Evolutionary conservation across 2,797 vertebrate species (phyloP).

Genomic region (Melanotaenia maccullochi): DNA sequence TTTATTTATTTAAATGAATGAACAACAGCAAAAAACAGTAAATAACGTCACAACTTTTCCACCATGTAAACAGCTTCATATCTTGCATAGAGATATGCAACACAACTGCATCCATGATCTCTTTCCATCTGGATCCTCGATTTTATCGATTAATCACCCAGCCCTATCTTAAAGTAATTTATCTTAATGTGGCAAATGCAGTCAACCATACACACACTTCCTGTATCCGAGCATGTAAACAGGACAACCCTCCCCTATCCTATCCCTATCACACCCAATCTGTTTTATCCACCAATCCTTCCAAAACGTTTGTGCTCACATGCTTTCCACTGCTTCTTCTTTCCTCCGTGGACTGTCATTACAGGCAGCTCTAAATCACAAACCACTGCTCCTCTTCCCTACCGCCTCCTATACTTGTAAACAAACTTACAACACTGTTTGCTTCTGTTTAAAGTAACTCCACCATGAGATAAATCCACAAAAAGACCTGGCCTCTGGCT

Average conservation of each 20-base stretch:
- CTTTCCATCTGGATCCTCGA: too few relatives aligned
- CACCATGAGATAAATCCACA: background rate
- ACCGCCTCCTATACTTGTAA: background rate
- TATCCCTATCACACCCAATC: background rate
- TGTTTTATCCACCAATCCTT: background rate
- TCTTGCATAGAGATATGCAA: too few relatives aligned
- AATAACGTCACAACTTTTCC: too few relatives aligned
- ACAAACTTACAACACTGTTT: constrained; percentile 1
- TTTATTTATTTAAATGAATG: too few relatives aligned
- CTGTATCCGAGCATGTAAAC: background rate
- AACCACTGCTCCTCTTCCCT: constrained; percentile 28
- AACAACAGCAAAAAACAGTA: too few relatives aligned
- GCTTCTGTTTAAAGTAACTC: constrained; percentile 38
- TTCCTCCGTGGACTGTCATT: background rate
- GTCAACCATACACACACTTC: background rate
- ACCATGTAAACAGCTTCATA: too few relatives aligned
- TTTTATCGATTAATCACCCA: too few relatives aligned
- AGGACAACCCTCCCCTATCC: background rate
- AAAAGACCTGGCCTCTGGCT: background rate
- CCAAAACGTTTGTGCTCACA: background rate
- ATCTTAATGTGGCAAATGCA: background rate
- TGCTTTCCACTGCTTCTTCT: constrained; percentile 3
- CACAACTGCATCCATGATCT: too few relatives aligned
- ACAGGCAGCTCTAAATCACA: constrained; percentile 1
- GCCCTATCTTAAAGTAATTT: too few relatives aligned